Conservation (phyloP, 2,113 vertebrate genomes). For the Andinoacara biseriatus region DNA sequence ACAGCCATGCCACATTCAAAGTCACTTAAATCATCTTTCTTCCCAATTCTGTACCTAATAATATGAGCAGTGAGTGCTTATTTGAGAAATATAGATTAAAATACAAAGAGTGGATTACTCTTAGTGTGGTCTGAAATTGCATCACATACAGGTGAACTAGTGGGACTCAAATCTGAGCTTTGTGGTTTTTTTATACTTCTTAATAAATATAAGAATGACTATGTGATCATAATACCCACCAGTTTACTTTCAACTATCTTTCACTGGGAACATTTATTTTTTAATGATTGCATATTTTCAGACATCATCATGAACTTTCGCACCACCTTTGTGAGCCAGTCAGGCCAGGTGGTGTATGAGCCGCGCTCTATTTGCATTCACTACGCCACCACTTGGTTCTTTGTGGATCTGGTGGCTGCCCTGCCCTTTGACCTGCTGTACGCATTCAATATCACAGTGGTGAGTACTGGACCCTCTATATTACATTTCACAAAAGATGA, state of each 20-base stretch:
- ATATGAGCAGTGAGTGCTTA: not conserved
- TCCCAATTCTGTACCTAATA: too few species aligned
- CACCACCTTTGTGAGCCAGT: conserved; percentile 89
- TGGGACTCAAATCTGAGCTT: not conserved
- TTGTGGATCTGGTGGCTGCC: conserved; percentile 90
- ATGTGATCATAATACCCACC: not conserved
- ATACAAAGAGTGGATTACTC: not conserved
- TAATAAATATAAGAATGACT: not conserved
- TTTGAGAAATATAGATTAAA: not conserved
- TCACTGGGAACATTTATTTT: not conserved
- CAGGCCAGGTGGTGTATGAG: conserved; percentile 91
- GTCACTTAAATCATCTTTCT: too few species aligned
- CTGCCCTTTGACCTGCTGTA: conserved; percentile 92
- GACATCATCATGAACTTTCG: conserved; percentile 91
- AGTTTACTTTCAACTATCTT: not conserved
- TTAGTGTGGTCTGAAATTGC: not conserved
- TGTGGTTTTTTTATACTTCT: not conserved
- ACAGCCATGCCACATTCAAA: too few species aligned
- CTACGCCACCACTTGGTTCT: conserved; percentile 92
- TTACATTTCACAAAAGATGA: not conserved
- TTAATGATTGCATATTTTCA: conserved; percentile 52
- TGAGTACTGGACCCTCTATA: conserved; percentile 70
- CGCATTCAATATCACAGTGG: conserved; percentile 90
- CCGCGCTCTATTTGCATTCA: conserved; percentile 90
- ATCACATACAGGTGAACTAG: not conserved